A percentile compares a stretch with the other conserved stretches of the same genome.
Evolutionary conservation across 2,113 vertebrate species (phyloP).

Genomic region (Muntiacus reevesi): DNA sequence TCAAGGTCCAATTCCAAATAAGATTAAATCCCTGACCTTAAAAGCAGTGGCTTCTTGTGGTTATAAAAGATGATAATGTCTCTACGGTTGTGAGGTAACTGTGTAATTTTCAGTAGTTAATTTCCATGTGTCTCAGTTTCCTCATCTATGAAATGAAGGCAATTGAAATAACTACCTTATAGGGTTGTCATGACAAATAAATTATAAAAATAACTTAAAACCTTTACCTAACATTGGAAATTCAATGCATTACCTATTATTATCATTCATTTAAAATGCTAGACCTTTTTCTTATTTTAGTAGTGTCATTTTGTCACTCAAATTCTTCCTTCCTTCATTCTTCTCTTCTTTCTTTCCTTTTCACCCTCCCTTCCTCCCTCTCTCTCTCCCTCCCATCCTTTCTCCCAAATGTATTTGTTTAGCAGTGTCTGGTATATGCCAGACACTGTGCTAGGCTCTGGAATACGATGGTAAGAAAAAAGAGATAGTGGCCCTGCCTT

Average conservation of each 20-base stretch:
- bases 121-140: not conserved
- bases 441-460: not conserved
- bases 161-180: not conserved
- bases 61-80: not conserved
- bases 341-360: not conserved
- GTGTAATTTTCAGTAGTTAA: not conserved
- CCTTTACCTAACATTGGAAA: not conserved
- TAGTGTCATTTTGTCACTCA: not conserved
- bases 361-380: not conserved
- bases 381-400: not conserved
- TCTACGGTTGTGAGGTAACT: not conserved
- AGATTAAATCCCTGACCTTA: not conserved
- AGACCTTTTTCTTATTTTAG: not conserved
- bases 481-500: not conserved
- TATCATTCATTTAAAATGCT: not conserved
- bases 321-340: not conserved
- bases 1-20: not conserved
- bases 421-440: not conserved
- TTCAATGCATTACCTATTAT: not conserved
- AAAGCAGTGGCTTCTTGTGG: not conserved
- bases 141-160: not conserved
- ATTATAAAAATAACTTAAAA: not conserved
- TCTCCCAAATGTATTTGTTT: not conserved
- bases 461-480: not conserved
- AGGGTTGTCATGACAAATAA: not conserved